Conservation (phyloP, 2,797 vertebrate genomes). For the Gambusia yucatana region DNA sequence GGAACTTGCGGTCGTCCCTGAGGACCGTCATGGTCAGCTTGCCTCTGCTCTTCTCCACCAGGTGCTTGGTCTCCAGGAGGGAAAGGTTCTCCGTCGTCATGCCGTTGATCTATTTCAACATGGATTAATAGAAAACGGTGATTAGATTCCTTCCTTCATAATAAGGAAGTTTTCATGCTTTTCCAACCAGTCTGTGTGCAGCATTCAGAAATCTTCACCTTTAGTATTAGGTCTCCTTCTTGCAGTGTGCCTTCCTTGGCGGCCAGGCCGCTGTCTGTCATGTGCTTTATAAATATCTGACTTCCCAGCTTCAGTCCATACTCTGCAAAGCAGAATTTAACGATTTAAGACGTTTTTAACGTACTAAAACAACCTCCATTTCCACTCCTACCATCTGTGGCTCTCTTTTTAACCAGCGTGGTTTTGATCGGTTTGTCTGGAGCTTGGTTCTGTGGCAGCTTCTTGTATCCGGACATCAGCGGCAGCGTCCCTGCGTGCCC, state of each 20-base stretch:
- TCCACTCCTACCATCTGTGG: constrained; percentile 85
- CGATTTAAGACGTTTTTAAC: no score
- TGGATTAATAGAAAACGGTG: not conserved
- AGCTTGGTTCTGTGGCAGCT: constrained; percentile 81
- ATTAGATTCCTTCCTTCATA: not conserved
- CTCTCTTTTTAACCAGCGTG: constrained; percentile 85
- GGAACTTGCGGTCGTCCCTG: constrained; percentile 88
- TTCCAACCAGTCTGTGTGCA: not conserved
- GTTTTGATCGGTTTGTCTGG: constrained; percentile 84
- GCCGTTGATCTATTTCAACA: constrained; percentile 88
- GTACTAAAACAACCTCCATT: not conserved
- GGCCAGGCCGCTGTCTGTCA: constrained; percentile 90
- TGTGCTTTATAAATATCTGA: constrained; percentile 98
- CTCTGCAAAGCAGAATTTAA: constrained; percentile 77
- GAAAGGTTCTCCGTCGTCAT: constrained; percentile 93
- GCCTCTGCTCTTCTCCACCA: constrained; percentile 92
- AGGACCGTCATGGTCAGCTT: constrained; percentile 89
- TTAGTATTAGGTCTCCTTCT: constrained; percentile 95
- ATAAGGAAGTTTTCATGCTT: not conserved
- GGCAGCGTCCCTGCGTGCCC: constrained; percentile 76
- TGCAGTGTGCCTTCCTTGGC: constrained; percentile 86
- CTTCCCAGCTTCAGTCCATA: constrained; percentile 96
- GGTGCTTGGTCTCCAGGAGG: constrained; percentile 89
- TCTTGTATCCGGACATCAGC: constrained; percentile 90
- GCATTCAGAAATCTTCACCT: constrained; percentile 76